Base-by-base conservation (phyloP, 2,888 invertebrate genomes). In the Acanthoscelides obtectus region DNA sequence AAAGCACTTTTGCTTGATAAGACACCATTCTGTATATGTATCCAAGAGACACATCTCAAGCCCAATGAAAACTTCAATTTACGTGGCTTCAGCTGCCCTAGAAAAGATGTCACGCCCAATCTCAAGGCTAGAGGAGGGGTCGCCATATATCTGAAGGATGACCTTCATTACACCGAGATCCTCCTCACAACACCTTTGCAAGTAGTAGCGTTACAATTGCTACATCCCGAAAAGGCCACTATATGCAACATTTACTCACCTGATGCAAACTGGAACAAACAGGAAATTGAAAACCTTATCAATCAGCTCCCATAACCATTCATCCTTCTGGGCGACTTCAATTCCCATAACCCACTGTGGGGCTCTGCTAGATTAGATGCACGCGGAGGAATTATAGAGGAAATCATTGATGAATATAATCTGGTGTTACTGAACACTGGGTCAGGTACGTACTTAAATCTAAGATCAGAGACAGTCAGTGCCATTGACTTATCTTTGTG, bases 331-430 rank as follows among this genome's bases (percentile, higher is more conserved):
- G 75, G 76, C 20, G 74, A 75, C 64, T 75, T 74, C 20, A 76
- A 76, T 22, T 71, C 73, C 1, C 76, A 76, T 64, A 75, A 71
- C 64, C 64, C 67, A 0, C 17, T 76, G 22, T 76, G 75, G 75
- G 73, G 73, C 0, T 73, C 73, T 2, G 65, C 8, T 20, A 66
- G 20, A 19, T 3, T n/a, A 5, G 70, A 72, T 22, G 12, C 70
- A n/a, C 27, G 68, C 0, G 71, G 72, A 17, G 12, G 20, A 66
- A 8, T 65, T 17, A 64, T 73, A 6, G 70, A 73, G 19, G 27
- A 69, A 17, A 64, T 68, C 22, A 2, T 68, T 19, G 66, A 71
- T 2, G 27, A 64, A 20, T 4, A 63, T 0, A 22, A 73, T 19
- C 25, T 71, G 20, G 64, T 69, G 0, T 22, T 73, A 22, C n/a